Evolutionary conservation across 2,888 invertebrate genomes (phyloP).

Genomic region (Philaethria dido): DNA sequence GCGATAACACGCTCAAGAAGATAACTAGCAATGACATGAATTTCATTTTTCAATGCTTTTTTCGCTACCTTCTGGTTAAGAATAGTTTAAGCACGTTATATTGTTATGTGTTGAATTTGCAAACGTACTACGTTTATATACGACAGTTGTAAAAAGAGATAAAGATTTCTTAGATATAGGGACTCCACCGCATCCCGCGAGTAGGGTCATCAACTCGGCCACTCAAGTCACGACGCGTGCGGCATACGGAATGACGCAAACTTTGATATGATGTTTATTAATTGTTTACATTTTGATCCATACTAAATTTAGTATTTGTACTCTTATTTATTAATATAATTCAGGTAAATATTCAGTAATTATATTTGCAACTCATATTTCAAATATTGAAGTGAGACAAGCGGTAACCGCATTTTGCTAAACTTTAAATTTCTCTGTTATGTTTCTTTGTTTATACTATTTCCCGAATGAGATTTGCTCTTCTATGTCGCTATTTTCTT

Average conservation of each 20-base stretch:
- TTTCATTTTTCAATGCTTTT: conserved; percentile 42
- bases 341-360: neutral
- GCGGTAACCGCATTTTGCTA: no score
- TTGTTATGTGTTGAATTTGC: conserved; percentile 13
- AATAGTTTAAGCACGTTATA: neutral
- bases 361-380: no score
- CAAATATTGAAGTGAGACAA: no score
- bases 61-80: neutral
- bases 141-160: conserved; percentile 21
- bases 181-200: conserved; percentile 41
- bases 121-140: conserved; percentile 30
- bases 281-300: neutral
- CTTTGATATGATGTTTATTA: neutral
- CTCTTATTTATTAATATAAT: no score
- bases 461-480: no score
- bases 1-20: conserved; percentile 36
- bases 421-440: no score
- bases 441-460: no score
- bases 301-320: neutral
- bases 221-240: neutral
- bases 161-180: conserved; percentile 34
- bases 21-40: conserved; percentile 37
- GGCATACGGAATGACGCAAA: conserved; percentile 3
- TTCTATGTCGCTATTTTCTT: no score
- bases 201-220: conserved; percentile 16